These are phyloP conservation scores for Limnodromus scolopaceus DNA, from an alignment of 2,797 vertebrate genomes.

Conservation along the genomic window DNA sequence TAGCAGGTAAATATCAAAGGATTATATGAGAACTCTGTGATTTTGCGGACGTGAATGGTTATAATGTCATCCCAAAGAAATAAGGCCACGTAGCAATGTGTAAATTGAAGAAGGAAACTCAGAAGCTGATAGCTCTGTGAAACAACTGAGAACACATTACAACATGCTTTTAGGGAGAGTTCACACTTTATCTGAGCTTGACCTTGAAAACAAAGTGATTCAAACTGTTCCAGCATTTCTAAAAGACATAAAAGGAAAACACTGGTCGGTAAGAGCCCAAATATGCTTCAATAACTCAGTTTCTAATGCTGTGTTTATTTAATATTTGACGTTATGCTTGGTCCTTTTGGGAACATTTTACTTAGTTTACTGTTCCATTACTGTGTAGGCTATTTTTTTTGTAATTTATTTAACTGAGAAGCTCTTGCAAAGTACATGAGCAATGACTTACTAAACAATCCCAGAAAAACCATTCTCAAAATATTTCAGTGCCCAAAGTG, in stretches of 20 bases:
- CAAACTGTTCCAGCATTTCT: background rate
- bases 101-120: background rate
- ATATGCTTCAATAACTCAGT: background rate
- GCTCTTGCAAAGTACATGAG: background rate
- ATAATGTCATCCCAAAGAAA: background rate
- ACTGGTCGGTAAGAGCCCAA: background rate
- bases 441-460: background rate
- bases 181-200: background rate
- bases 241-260: background rate
- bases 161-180: background rate
- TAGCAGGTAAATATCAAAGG: background rate
- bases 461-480: slow-evolving; percentile 4
- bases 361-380: background rate
- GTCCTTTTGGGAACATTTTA: background rate
- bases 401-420: background rate
- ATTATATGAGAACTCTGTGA: background rate
- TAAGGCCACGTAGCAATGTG: background rate
- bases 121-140: background rate
- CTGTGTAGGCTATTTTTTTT: background rate
- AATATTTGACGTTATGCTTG: background rate
- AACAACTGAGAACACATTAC: background rate
- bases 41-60: background rate
- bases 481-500: background rate
- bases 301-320: background rate
- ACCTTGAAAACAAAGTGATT: background rate